Percentiles rank a stretch among this genome's conserved stretches.
Conservation (phyloP, 2,113 vertebrate genomes). For the Heterochromis multidens region DNA sequence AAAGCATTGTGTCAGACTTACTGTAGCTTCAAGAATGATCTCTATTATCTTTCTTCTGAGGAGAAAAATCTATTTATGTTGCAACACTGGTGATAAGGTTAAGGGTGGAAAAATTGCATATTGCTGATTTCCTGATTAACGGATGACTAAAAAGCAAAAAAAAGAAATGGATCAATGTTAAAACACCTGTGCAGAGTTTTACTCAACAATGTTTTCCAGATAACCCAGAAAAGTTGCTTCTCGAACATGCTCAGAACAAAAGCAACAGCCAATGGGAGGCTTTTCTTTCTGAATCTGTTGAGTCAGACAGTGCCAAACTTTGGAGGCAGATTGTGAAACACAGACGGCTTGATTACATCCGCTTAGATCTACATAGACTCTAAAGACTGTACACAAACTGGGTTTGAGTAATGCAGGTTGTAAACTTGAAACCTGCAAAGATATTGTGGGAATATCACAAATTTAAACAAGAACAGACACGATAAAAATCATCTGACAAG, state of each 20-base stretch:
- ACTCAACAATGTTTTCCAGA: neutral
- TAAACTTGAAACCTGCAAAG: neutral
- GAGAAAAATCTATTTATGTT: neutral
- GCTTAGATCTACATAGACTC: neutral
- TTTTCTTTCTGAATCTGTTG: neutral
- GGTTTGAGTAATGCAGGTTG: neutral
- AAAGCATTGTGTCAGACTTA: neutral
- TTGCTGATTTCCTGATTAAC: neutral
- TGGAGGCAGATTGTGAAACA: neutral
- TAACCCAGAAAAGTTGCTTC: neutral
- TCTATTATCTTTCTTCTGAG: neutral
- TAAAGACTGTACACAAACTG: neutral
- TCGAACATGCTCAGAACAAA: fast-evolving
- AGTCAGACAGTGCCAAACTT: neutral
- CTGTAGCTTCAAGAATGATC: neutral
- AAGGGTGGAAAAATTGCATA: neutral
- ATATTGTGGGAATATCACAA: neutral
- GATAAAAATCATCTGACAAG: neutral
- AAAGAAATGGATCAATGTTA: neutral
- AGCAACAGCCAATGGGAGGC: neutral
- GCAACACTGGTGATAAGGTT: neutral
- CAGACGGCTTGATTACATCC: neutral
- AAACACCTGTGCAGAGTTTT: neutral
- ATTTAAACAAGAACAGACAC: neutral
- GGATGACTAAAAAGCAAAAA: neutral